Evolutionary conservation across 1,140 invertebrate genomes (phyloP).

Genomic region (Saxidomus purpurata): DNA sequence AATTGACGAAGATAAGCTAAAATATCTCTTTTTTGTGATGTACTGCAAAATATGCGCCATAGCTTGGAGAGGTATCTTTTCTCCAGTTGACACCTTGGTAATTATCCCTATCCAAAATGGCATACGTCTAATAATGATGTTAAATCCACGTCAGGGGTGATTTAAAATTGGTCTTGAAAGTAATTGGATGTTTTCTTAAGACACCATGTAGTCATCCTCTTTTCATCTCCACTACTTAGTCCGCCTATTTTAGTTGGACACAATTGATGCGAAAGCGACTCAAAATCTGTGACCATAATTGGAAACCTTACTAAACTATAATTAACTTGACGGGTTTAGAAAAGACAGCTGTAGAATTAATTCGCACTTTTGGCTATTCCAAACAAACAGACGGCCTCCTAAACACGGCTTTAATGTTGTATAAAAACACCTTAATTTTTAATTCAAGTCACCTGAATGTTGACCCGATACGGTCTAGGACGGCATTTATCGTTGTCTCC

Average conservation of each 20-base stretch:
- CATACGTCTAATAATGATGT: constrained; percentile 13
- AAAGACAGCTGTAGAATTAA: constrained; percentile 30
- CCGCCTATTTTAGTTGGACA: neutral
- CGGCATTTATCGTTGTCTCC: neutral
- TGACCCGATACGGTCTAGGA: neutral
- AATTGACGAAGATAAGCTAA: no score
- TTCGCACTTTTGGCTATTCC: constrained; percentile 3
- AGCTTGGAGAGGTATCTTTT: constrained; percentile 1
- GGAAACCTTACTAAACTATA: constrained; percentile 29
- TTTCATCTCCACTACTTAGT: neutral
- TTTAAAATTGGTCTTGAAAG: constrained; percentile 22
- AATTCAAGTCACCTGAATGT: neutral
- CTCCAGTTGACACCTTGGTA: constrained; percentile 4
- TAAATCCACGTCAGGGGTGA: constrained; percentile 18
- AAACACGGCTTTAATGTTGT: constrained; percentile 38
- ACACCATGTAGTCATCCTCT: neutral
- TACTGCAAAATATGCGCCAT: neutral
- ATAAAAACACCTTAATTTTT: constrained; percentile 8
- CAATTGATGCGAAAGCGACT: neutral
- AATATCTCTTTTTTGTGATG: constrained; percentile 1
- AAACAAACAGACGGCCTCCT: constrained; percentile 32
- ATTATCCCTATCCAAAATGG: constrained; percentile 5
- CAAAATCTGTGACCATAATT: constrained; percentile 28
- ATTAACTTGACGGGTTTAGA: constrained; percentile 43
- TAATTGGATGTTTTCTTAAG: constrained; percentile 30